Conservation (phyloP, 2,797 vertebrate genomes). For the Picus viridis region DNA sequence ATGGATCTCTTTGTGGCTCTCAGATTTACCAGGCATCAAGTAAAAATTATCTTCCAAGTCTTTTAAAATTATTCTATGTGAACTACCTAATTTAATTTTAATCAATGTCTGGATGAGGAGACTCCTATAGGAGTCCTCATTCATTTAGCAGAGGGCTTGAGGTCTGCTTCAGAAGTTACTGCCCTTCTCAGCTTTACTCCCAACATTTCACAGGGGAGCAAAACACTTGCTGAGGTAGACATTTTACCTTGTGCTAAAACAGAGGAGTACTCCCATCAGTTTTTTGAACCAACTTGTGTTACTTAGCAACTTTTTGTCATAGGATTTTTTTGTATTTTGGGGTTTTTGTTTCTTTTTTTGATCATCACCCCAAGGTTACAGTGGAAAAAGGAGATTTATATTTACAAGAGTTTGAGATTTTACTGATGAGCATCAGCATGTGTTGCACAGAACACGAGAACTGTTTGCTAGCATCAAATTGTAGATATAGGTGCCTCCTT, state of each 20-base stretch:
- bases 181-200: background rate
- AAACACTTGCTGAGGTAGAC: background rate
- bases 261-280: background rate
- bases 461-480: background rate
- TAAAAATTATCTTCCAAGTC: background rate
- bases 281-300: background rate
- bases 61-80: background rate
- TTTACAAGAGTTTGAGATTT: background rate
- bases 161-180: background rate
- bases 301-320: background rate
- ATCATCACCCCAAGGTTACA: background rate
- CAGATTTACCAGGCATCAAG: background rate
- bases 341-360: no score
- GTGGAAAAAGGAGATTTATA: background rate
- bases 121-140: background rate
- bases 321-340: no score
- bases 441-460: background rate
- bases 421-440: background rate
- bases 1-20: background rate
- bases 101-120: background rate
- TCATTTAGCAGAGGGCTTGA: background rate
- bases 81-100: background rate
- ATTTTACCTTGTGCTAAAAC: background rate
- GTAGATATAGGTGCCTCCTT: background rate
- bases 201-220: background rate